Conservation (phyloP, 2,113 vertebrate species). For the Piliocolobus tephrosceles region DNA sequence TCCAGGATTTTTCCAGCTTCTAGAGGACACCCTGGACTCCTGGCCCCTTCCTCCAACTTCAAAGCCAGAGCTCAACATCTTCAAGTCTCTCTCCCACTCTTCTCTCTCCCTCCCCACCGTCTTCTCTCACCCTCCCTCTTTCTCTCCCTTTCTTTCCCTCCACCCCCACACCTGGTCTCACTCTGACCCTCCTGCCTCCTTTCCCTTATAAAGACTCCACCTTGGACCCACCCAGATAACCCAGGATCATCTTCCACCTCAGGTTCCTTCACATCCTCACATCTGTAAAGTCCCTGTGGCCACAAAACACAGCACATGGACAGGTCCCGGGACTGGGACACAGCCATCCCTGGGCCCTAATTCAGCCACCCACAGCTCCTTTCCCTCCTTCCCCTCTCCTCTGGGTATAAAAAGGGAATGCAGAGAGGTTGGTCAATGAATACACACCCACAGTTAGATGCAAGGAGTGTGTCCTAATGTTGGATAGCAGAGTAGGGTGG, state of each 20-base stretch:
- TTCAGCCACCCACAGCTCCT: background rate
- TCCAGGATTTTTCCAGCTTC: no score
- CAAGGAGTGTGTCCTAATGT: fast-evolving
- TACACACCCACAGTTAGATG: no score
- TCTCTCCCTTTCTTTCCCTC: background rate
- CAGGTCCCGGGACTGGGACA: background rate
- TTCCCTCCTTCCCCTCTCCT: background rate
- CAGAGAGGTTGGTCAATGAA: no score
- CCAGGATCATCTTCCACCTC: background rate
- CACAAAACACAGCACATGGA: background rate
- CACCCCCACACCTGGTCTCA: no score
- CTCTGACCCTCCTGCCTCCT: background rate
- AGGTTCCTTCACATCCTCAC: background rate
- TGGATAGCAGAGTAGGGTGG: no score
- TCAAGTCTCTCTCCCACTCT: background rate
- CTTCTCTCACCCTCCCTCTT: background rate
- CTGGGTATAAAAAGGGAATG: background rate
- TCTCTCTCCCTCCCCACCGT: background rate
- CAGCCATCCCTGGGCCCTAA: background rate
- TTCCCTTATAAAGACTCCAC: background rate
- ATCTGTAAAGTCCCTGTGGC: background rate
- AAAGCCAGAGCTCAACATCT: background rate
- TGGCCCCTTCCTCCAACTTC: no score
- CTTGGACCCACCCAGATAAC: background rate
- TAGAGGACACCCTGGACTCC: no score